These are phyloP conservation scores for Dendropsophus ebraccatus DNA, from an alignment of 2,113 vertebrate genomes.

Conservation along the genomic window DNA sequence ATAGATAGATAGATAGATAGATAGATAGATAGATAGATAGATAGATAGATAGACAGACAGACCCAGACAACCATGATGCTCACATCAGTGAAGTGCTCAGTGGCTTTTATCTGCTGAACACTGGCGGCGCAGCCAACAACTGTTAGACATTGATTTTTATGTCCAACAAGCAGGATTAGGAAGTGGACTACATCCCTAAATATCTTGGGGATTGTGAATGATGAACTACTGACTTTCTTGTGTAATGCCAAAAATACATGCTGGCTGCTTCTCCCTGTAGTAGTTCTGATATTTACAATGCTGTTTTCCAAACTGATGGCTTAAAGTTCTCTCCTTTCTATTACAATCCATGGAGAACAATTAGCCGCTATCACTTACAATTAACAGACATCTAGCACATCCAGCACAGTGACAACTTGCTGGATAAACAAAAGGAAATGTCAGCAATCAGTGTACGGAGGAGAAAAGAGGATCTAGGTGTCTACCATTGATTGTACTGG, in stretches of 20 bases:
- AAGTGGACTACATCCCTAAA: slow-evolving; percentile 21
- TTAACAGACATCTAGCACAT: not conserved
- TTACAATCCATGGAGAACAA: not conserved
- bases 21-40: not conserved
- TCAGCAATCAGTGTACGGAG: not conserved
- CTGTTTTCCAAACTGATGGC: not conserved
- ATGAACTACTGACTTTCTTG: slow-evolving; percentile 17
- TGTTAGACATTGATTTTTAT: slow-evolving; percentile 51
- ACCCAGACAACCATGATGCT: not conserved
- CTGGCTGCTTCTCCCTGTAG: not conserved
- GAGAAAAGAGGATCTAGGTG: not conserved
- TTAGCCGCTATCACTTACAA: not conserved
- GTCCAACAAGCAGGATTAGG: slow-evolving; percentile 30
- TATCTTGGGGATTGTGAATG: not conserved
- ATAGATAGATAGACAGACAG: not conserved
- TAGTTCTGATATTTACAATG: not conserved
- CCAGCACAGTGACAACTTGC: not conserved
- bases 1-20: too few species aligned
- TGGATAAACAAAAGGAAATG: not conserved
- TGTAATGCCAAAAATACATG: not conserved
- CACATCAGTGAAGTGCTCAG: too few species aligned
- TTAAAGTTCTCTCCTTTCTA: not conserved
- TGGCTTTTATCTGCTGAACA: slow-evolving; percentile 14
- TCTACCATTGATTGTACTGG: not conserved
- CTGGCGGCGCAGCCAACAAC: not conserved